These are phyloP conservation scores for Serilophus lunatus DNA, from an alignment of 2,113 vertebrate genomes.

Conservation along the genomic window DNA sequence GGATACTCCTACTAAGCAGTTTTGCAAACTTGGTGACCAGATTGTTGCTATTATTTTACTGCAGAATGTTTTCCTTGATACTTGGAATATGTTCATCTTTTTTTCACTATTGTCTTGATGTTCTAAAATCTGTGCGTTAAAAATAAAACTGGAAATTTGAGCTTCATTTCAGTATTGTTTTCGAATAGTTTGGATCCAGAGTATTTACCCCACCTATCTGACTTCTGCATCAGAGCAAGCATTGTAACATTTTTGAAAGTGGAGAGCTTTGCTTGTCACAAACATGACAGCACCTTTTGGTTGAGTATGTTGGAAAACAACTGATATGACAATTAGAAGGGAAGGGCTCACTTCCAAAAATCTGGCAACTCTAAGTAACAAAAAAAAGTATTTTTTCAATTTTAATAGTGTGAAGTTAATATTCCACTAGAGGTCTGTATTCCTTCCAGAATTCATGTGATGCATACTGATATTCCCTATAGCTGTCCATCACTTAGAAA, in stretches of 20 bases:
- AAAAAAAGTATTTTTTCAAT: background rate
- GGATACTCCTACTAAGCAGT: background rate
- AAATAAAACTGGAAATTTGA: background rate
- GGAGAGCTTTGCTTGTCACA: background rate
- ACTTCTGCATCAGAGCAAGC: background rate
- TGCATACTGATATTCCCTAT: background rate
- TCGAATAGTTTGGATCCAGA: background rate
- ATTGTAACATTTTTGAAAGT: background rate
- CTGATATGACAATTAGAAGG: background rate
- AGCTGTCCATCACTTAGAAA: background rate
- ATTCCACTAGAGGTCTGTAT: background rate
- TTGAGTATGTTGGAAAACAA: background rate
- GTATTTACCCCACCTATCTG: background rate
- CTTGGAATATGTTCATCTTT: background rate
- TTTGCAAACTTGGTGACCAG: background rate
- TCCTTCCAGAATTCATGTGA: background rate
- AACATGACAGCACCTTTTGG: background rate
- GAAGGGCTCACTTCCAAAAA: background rate
- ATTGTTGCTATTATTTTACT: background rate
- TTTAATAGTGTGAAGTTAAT: background rate
- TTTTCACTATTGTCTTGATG: background rate
- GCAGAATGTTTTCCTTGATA: background rate
- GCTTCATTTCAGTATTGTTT: background rate
- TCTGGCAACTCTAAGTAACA: background rate
- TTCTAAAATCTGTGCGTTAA: background rate